A percentile compares a stretch with the other conserved stretches of the same genome.
Evolutionary conservation across 2,797 vertebrate genomes (phyloP).

Genomic region (Coregonus suidteri): DNA sequence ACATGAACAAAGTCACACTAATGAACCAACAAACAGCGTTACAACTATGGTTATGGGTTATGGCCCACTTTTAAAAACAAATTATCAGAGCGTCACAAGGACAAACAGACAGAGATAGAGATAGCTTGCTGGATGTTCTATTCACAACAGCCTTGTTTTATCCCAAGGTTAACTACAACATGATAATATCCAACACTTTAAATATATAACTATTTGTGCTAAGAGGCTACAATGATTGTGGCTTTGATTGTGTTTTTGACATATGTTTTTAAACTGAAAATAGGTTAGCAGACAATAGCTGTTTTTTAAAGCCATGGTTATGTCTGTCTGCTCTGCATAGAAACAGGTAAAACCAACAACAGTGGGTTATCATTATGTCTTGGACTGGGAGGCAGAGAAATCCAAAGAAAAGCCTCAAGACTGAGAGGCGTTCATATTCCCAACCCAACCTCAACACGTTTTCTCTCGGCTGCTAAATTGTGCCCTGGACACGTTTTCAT

Average conservation of each 20-base stretch:
- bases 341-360: conserved; percentile 70
- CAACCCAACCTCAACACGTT: too few relatives aligned
- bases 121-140: not conserved
- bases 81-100: conserved; percentile 8
- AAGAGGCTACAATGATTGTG: conserved; percentile 34
- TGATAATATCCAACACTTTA: conserved; percentile 28
- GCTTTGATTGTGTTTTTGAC: conserved; percentile 41
- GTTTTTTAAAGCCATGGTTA: not conserved
- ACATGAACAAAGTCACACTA: conserved; percentile 28
- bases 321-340: conserved; percentile 7
- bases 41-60: not conserved
- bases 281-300: conserved; percentile 1
- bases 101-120: conserved; percentile 42
- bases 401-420: conserved; percentile 63
- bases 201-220: conserved; percentile 12
- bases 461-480: too few relatives aligned
- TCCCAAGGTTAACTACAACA: not conserved
- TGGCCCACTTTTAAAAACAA: conserved; percentile 54
- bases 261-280: not conserved
- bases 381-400: conserved; percentile 46
- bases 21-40: conserved; percentile 55
- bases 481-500: too few relatives aligned
- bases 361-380: conserved; percentile 70
- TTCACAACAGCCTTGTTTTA: not conserved
- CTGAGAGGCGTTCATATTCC: too few relatives aligned